Conservation (phyloP, 1,140 invertebrate species). For the Cephus cinctus region DNA sequence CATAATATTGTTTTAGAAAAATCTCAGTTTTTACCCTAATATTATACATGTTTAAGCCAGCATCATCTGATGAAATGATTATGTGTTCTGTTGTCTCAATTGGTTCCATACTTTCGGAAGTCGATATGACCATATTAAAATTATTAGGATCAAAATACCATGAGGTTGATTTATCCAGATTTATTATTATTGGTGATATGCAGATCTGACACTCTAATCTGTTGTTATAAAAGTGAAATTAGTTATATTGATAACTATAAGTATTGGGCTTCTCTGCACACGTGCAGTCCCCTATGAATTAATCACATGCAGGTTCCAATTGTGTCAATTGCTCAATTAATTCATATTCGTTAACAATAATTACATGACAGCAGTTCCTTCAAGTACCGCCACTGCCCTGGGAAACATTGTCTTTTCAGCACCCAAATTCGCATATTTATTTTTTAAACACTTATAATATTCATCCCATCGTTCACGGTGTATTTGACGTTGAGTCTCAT, state of each 20-base stretch:
- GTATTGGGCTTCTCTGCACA: no score
- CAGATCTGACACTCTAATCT: constrained; percentile 59
- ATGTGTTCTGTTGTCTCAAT: constrained; percentile 47
- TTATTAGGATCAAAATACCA: constrained; percentile 50
- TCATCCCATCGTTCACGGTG: constrained; percentile 51
- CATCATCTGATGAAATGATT: constrained; percentile 46
- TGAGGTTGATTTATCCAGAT: constrained; percentile 40
- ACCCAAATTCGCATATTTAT: constrained; percentile 34
- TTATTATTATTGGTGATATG: constrained; percentile 47
- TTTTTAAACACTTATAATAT: constrained; percentile 56
- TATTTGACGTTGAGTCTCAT: constrained; percentile 38
- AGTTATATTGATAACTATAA: no score
- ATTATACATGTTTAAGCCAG: constrained; percentile 52
- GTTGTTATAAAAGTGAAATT: no score
- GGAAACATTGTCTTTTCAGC: constrained; percentile 39
- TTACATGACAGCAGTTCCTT: constrained; percentile 51
- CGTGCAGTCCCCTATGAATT: no score
- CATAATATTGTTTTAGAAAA: neutral
- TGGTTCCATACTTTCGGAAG: no score
- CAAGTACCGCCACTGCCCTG: constrained; percentile 43
- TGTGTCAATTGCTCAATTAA: no score
- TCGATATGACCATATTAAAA: constrained; percentile 24
- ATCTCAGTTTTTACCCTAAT: constrained; percentile 32
- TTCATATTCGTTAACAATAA: no score
- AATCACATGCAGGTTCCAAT: no score